phyloP scores from a whole-genome alignment of 2,797 vertebrate genomes.

The Perodicticus potto region DNA sequence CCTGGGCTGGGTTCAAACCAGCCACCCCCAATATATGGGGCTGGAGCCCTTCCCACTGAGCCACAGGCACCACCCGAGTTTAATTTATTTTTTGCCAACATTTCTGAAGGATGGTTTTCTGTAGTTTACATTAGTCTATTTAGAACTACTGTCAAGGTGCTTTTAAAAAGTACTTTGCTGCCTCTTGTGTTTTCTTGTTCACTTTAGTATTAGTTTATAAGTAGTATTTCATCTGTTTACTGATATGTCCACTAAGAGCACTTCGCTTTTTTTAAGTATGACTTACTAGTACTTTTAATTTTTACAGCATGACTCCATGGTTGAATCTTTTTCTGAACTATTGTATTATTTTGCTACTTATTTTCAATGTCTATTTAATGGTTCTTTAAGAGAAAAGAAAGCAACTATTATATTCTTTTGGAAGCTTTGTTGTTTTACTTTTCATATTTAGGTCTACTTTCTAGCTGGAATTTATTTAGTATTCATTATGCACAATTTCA shows the following conservation, averaged over 20 bases:
- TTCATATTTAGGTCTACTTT: constrained; percentile 8
- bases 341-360: constrained; percentile 47
- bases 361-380: constrained; percentile 53
- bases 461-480: not conserved
- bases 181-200: constrained; percentile 30
- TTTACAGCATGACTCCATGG: constrained; percentile 44
- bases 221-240: constrained; percentile 61
- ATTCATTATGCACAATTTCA: constrained; percentile 44
- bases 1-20: no score
- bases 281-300: constrained; percentile 76
- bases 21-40: no score
- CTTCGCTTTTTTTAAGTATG: constrained; percentile 68
- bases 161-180: constrained; percentile 58
- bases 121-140: constrained; percentile 32
- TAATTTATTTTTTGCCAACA: constrained; percentile 51
- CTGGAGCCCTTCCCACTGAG: no score
- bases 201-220: constrained; percentile 59
- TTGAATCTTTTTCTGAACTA: constrained; percentile 23
- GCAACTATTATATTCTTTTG: not conserved
- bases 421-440: constrained; percentile 22
- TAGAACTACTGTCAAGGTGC: not conserved
- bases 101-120: constrained; percentile 41
- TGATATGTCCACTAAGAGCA: constrained; percentile 60
- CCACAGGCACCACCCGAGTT: not conserved
- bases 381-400: constrained; percentile 50